A percentile compares a stretch with the other conserved stretches of the same genome.
phyloP scores from a whole-genome alignment of 2,113 vertebrate genomes.

The Indicator indicator region DNA sequence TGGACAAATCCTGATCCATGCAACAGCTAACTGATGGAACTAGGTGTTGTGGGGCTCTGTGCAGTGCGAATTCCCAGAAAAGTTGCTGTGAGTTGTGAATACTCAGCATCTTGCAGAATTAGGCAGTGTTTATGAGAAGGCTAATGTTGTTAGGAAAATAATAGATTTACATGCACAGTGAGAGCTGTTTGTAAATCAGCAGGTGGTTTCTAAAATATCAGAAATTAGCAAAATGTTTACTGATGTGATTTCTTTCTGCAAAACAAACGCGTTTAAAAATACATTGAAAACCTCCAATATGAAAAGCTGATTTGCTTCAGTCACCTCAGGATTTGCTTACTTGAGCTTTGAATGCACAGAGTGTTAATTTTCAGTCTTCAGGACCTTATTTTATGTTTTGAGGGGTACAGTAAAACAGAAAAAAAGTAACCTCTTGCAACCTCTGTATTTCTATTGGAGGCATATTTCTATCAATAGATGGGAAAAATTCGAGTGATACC shows the following conservation, averaged over 20 bases:
- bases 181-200: conserved; percentile 45
- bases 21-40: not conserved
- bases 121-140: not conserved
- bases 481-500: not conserved
- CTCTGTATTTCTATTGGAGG: not conserved
- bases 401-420: not conserved
- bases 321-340: not conserved
- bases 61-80: not conserved
- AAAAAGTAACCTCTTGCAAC: not conserved
- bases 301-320: not conserved
- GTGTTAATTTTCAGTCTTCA: not conserved
- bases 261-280: conserved; percentile 29
- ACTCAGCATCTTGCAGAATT: not conserved
- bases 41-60: not conserved
- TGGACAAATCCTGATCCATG: not conserved
- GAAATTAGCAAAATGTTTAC: conserved; percentile 43
- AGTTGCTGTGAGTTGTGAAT: not conserved
- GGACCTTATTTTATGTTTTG: not conserved
- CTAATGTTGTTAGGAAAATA: conserved; percentile 37
- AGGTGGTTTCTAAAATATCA: conserved; percentile 44
- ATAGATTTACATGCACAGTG: conserved; percentile 6
- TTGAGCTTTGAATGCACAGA: not conserved
- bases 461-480: not conserved
- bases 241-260: conserved; percentile 8
- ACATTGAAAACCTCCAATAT: not conserved